A percentile compares a stretch with the other conserved stretches of the same genome.
Conservation (phyloP, 2,888 invertebrate species). For the Athrips mouffetella region DNA sequence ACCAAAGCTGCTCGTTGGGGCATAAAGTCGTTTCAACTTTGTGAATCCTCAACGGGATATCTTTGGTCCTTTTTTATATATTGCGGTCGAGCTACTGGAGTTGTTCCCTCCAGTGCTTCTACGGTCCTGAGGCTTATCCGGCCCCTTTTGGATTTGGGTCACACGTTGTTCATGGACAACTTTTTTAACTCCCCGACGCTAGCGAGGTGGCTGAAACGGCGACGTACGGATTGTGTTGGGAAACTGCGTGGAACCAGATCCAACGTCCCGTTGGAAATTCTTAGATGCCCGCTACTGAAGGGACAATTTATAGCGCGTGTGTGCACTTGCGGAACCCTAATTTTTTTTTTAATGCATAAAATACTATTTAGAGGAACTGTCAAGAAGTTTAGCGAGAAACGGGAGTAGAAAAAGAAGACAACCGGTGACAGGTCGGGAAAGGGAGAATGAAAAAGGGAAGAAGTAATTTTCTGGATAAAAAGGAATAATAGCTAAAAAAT, state of each 20-base stretch:
- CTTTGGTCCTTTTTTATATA: constrained; percentile 1
- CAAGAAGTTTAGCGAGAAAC: too few species aligned
- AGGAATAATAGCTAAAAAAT: too few species aligned
- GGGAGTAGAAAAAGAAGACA: too few species aligned
- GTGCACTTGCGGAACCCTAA: too few species aligned
- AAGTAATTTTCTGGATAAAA: too few species aligned
- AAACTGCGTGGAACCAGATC: constrained; percentile 24
- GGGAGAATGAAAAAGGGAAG: too few species aligned
- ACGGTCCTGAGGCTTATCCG: constrained; percentile 17
- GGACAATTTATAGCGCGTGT: background rate
- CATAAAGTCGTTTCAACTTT: background rate
- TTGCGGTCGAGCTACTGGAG: too few species aligned
- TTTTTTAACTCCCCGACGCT: constrained; percentile 27
- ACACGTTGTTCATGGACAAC: constrained; percentile 31
- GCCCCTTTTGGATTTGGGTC: constrained; percentile 21
- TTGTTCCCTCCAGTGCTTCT: too few species aligned
- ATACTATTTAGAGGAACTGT: too few species aligned
- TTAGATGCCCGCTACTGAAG: background rate
- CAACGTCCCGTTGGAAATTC: constrained; percentile 20
- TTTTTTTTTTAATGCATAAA: too few species aligned
- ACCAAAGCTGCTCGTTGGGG: constrained; percentile 2
- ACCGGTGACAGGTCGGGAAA: too few species aligned
- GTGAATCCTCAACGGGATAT: background rate
- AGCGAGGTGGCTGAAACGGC: constrained; percentile 22
- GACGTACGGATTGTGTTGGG: constrained; percentile 26